Evolutionary conservation across 1,140 invertebrate genomes (phyloP).

Genomic region (Ruditapes philippinarum): DNA sequence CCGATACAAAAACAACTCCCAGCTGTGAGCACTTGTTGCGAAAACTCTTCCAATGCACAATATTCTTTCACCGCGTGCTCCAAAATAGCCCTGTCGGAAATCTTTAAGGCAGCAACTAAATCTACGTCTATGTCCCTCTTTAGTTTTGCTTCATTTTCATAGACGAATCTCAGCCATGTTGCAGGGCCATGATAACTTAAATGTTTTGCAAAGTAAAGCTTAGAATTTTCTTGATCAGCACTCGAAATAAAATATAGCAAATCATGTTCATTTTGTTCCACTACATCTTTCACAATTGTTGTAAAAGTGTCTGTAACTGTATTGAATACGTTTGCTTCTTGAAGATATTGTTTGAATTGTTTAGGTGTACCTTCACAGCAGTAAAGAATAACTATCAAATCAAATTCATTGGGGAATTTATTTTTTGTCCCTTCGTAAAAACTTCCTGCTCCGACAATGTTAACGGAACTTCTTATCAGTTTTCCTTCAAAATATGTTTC

Average conservation of each 20-base stretch:
- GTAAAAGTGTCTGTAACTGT: neutral
- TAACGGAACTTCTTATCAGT: neutral
- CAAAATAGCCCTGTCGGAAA: neutral
- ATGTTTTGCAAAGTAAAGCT: neutral
- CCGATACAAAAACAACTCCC: neutral
- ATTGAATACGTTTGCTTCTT: neutral
- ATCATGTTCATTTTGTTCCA: neutral
- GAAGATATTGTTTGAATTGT: neutral
- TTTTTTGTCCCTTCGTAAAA: constrained; percentile 4
- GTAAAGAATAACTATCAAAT: neutral
- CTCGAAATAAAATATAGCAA: neutral
- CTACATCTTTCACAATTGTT: too few species aligned
- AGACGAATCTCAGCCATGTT: neutral
- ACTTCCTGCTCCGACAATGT: neutral
- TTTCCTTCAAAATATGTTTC: too few species aligned
- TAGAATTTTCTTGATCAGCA: neutral
- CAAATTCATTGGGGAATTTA: neutral
- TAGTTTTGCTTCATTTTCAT: neutral
- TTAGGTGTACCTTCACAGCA: neutral
- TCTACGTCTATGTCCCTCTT: neutral
- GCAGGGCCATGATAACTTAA: neutral
- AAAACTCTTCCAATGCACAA: neutral
- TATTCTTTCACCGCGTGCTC: neutral
- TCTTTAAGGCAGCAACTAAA: neutral
- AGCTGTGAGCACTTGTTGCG: neutral